Evolutionary conservation across 2,113 vertebrate species (phyloP), one percentile per base, ranked within the genome.

Genomic region (Leucopsar rothschildi): DNA sequence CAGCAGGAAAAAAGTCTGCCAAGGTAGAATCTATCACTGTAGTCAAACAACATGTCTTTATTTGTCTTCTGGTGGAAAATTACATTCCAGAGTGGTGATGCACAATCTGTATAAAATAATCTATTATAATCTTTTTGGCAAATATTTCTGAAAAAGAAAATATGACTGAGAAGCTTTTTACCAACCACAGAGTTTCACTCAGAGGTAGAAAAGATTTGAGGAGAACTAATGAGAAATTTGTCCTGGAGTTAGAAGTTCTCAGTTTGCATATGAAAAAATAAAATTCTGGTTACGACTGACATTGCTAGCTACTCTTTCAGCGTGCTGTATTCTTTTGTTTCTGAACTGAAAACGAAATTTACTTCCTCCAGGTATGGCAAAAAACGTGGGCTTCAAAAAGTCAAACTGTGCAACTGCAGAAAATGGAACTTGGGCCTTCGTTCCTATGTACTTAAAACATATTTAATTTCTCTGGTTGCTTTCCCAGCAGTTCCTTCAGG

Each of bases 361-460:
- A 10, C 5, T 85, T 61, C 31, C 10, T 44, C 76, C 29, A 42
- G n/a, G 17, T 39, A 13, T 4, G 63, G 23, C 27, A 19, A 42
- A 71, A 61, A 61, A 6, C 22, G 13, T 0, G 5, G 19, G 5
- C n/a, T 80, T 87, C 49, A 52, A 45, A 70, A 59, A 76, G 13
- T 16, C 49, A 35, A 73, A 12, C 15, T 28, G 10, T 49, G 19
- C 42, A 75, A 10, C 19, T 50, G 18, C 20, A 61, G 60, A 57
- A 56, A 55, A 90, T 47, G 15, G 9, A 88, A 59, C 16, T 24
- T 50, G 59, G n/a, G 12, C 25, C 33, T 90, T 50, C 6, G 2
- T n/a, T 63, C 9, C 6, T 1, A n/a, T 57, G 40, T 40, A 2
- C 33, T 19, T n/a, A n/a, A 64, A 39, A 0, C 11, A 3, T 6